Base-by-base conservation (phyloP, 2,888 invertebrate genomes). In the Argyresthia goedartella region DNA sequence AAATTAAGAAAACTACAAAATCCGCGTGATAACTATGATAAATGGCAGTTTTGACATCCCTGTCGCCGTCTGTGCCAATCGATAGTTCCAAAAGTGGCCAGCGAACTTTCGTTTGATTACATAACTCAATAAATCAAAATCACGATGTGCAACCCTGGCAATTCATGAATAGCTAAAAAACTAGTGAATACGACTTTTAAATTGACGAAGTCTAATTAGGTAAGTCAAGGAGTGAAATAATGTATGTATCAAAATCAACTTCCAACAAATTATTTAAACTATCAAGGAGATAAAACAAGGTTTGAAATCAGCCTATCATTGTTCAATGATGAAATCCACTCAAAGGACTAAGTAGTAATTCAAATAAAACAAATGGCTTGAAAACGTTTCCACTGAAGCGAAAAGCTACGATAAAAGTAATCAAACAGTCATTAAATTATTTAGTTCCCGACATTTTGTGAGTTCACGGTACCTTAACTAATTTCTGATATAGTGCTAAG, bases 361-460 rank as follows among this genome's bases (percentile, higher is more conserved):
- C 81, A 76, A 80, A 81, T 84, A 78, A 84, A 86, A 84, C 81
- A 81, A 86, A 86, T 85, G 85, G 81, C 68, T 75, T 59, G 85
- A 78, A 77, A 82, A 79, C 77, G 80, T 65, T 76, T 71, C 81
- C 78, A 80, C 72, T 81, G 73, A 81, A 81, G 77, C 76, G 85
- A 76, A 73, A 82, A 81, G 73, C 69, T 69, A 73, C 76, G 85
- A 86, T 86, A 86, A 85, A 84, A 84, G 81, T 84, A 81, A 84
- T 85, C 81, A 84, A 84, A 85, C 68, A 74, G 77, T 78, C 82
- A 76, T 86, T 84, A 84, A 80, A 82, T 81, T 80, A 79, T 78
- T 82, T 76, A 81, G 72, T 73, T 65, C 67, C 64, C 66, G 65
- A 72, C 73, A 73, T 73, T 70, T 62, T 61, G 57, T 60, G 57